A percentile compares a stretch with the other conserved stretches of the same genome.
phyloP scores from a whole-genome alignment of 2,797 vertebrate genomes.

The Lerista edwardsae region DNA sequence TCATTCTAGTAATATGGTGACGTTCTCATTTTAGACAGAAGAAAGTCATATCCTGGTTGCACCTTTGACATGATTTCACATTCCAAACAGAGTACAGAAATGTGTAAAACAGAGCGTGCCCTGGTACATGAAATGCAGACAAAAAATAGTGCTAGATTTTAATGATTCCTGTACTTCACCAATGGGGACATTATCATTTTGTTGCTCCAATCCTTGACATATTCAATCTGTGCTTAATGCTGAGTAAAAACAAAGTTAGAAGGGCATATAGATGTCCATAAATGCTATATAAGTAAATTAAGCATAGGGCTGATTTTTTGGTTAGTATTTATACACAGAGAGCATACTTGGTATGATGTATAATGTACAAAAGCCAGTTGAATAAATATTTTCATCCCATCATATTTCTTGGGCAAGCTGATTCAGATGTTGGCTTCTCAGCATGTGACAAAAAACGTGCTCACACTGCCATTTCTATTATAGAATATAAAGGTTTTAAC shows the following conservation, averaged over 20 bases:
- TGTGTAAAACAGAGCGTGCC: too few relatives aligned
- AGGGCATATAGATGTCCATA: background rate
- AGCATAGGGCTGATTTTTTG: background rate
- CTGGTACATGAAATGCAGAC: background rate
- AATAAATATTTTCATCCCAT: background rate
- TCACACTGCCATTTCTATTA: background rate
- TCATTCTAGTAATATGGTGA: background rate
- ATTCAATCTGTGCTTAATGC: background rate
- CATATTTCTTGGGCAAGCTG: background rate
- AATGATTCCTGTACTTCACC: conserved; percentile 8
- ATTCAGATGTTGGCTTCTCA: background rate
- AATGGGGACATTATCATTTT: background rate
- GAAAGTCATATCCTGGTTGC: background rate
- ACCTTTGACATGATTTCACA: background rate
- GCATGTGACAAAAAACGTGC: background rate
- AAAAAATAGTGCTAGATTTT: background rate
- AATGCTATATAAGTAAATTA: background rate
- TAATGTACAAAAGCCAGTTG: background rate
- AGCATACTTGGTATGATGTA: background rate
- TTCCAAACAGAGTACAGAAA: too few relatives aligned
- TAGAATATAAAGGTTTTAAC: background rate
- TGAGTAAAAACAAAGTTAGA: background rate
- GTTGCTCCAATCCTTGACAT: background rate
- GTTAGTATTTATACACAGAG: background rate
- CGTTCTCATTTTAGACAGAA: background rate